Conservation (phyloP, 2,113 vertebrate genomes). For the Siniperca knerii region DNA sequence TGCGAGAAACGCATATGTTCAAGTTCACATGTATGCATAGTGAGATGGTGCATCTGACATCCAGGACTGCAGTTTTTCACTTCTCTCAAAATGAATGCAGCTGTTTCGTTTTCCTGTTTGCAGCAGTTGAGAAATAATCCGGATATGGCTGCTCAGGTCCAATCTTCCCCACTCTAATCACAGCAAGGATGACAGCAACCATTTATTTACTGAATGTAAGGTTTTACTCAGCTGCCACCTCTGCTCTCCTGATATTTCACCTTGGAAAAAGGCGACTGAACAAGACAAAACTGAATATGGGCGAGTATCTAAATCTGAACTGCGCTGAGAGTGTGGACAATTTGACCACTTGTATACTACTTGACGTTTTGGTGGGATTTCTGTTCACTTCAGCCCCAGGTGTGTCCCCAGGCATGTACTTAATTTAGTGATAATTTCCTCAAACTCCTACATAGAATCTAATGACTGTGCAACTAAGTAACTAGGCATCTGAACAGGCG, state of each 20-base stretch:
- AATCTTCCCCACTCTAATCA: slow-evolving; percentile 53
- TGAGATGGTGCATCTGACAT: background rate
- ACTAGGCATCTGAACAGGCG: slow-evolving; percentile 10
- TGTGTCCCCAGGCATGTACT: slow-evolving; percentile 34
- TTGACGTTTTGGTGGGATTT: slow-evolving; percentile 12
- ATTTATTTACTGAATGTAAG: slow-evolving; percentile 44
- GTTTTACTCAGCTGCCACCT: slow-evolving; percentile 36
- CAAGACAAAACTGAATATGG: slow-evolving; percentile 22
- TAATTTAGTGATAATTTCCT: slow-evolving; percentile 39
- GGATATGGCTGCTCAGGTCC: slow-evolving; percentile 26
- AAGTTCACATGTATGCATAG: background rate
- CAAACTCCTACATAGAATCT: slow-evolving; percentile 11
- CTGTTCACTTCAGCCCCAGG: slow-evolving; percentile 25
- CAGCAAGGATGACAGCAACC: slow-evolving; percentile 22
- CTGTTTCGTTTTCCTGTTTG: slow-evolving; percentile 23
- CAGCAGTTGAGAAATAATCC: slow-evolving; percentile 46
- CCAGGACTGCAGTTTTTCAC: slow-evolving; percentile 17
- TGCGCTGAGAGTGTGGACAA: background rate
- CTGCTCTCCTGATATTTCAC: slow-evolving; percentile 38
- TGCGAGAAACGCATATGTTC: background rate
- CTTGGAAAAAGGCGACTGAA: background rate
- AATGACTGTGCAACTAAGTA: slow-evolving; percentile 38
- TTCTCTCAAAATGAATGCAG: slow-evolving; percentile 29
- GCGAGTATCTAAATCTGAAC: background rate
- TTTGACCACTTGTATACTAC: slow-evolving; percentile 6